phyloP scores from a whole-genome alignment of 2,888 invertebrate genomes.

The Plebejus anna region DNA sequence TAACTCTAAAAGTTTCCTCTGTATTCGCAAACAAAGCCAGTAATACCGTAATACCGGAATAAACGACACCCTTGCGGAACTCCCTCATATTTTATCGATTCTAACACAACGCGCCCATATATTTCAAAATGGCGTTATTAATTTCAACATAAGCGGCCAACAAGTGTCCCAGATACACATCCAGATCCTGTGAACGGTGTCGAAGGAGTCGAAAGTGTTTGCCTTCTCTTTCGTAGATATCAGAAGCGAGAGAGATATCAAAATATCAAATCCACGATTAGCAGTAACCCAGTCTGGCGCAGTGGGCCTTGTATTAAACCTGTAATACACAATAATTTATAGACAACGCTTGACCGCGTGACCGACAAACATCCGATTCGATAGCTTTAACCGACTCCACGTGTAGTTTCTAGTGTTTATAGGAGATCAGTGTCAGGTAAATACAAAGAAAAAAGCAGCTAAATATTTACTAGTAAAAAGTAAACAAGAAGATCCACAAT shows the following conservation, averaged over 20 bases:
- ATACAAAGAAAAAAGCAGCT: neutral
- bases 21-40: neutral
- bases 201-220: slow-evolving; percentile 12
- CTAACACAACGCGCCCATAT: neutral
- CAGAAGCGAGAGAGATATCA: neutral
- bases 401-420: neutral
- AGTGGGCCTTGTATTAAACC: neutral
- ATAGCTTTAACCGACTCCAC: slow-evolving; percentile 11
- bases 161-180: slow-evolving; percentile 15
- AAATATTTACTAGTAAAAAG: no score
- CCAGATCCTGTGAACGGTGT: slow-evolving; percentile 13
- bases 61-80: neutral
- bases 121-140: slow-evolving; percentile 5
- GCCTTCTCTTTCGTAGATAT: neutral
- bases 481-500: no score
- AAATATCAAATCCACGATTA: neutral
- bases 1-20: neutral
- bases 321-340: slow-evolving; percentile 23
- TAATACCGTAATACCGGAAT: neutral
- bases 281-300: neutral
- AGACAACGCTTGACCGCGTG: slow-evolving; percentile 50
- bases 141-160: slow-evolving; percentile 7
- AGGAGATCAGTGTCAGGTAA: neutral
- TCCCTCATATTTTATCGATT: neutral
- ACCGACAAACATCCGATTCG: slow-evolving; percentile 46